A percentile compares a stretch with the other conserved stretches of the same genome.
These are phyloP conservation scores for Falco cherrug DNA, from an alignment of 2,797 vertebrate species.

Conservation along the genomic window DNA sequence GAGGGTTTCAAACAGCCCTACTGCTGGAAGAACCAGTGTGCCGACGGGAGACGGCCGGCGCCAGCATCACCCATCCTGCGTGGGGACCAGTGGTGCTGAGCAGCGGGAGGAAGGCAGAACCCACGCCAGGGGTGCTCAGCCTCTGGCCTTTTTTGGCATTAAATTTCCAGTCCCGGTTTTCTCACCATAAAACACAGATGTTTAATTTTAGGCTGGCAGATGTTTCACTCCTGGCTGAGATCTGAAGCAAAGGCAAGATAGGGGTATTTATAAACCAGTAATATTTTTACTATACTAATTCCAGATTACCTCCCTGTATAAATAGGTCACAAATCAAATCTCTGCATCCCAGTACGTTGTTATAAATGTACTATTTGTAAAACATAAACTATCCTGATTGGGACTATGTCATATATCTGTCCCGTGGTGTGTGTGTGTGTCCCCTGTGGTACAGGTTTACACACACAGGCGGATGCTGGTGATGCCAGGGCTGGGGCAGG, in stretches of 20 bases:
- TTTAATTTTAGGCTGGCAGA: constrained; percentile 67
- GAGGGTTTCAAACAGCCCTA: not conserved
- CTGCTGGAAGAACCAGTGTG: not conserved
- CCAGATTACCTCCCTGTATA: constrained; percentile 66
- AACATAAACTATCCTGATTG: constrained; percentile 2
- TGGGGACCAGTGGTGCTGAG: fast-evolving
- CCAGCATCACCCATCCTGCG: fast-evolving
- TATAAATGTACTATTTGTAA: constrained; percentile 35
- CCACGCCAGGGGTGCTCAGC: not conserved
- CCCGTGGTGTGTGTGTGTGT: not conserved
- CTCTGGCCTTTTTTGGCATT: constrained; percentile 64
- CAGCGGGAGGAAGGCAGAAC: not conserved
- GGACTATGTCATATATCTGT: not conserved
- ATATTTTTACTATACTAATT: constrained; percentile 64
- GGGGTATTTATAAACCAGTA: constrained; percentile 59
- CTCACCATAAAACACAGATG: constrained; percentile 32
- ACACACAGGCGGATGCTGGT: not conserved
- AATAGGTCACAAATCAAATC: constrained; percentile 70
- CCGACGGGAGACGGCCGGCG: fast-evolving
- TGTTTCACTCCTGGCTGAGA: constrained; percentile 60
- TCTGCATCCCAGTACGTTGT: not conserved
- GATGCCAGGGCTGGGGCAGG: not conserved
- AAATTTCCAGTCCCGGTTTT: constrained; percentile 3
- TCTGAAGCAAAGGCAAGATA: constrained; percentile 41
- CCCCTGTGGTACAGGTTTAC: not conserved